A percentile compares a stretch with the other conserved stretches of the same genome.
These are phyloP conservation scores for Heterochromis multidens DNA, from an alignment of 2,113 vertebrate genomes.

Conservation along the genomic window DNA sequence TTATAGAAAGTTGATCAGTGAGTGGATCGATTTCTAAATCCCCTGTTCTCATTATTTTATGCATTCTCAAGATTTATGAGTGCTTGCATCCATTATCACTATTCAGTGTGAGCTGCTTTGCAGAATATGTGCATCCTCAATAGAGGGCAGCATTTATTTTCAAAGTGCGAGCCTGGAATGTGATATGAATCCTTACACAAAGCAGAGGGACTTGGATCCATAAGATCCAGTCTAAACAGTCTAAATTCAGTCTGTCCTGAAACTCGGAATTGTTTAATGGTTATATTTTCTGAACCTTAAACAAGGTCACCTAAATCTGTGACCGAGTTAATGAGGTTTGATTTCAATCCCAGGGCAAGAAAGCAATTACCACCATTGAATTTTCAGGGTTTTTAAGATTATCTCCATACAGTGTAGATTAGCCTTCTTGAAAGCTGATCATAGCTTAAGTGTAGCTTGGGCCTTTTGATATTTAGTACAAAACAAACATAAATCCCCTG, in stretches of 20 bases:
- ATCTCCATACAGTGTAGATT: not conserved
- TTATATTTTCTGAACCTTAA: not conserved
- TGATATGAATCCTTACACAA: not conserved
- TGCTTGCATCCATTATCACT: not conserved
- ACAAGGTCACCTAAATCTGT: not conserved
- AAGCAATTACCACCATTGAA: not conserved
- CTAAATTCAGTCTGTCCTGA: not conserved
- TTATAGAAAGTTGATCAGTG: not conserved
- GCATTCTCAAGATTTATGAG: not conserved
- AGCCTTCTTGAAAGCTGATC: not conserved
- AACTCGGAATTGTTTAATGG: not conserved
- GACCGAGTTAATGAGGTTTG: not conserved
- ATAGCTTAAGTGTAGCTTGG: not conserved
- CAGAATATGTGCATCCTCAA: not conserved
- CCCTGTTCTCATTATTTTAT: not conserved
- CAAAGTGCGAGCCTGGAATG: not conserved
- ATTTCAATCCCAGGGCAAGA: not conserved
- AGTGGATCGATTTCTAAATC: not conserved
- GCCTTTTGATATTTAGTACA: not conserved
- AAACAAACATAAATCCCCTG: not conserved
- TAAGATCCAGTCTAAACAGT: not conserved
- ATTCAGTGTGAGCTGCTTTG: not conserved
- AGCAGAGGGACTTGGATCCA: not conserved
- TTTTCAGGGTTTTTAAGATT: not conserved
- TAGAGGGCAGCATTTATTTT: constrained; percentile 60